phyloP scores from a whole-genome alignment of 2,113 vertebrate genomes.

The Perognathus longimembris region DNA sequence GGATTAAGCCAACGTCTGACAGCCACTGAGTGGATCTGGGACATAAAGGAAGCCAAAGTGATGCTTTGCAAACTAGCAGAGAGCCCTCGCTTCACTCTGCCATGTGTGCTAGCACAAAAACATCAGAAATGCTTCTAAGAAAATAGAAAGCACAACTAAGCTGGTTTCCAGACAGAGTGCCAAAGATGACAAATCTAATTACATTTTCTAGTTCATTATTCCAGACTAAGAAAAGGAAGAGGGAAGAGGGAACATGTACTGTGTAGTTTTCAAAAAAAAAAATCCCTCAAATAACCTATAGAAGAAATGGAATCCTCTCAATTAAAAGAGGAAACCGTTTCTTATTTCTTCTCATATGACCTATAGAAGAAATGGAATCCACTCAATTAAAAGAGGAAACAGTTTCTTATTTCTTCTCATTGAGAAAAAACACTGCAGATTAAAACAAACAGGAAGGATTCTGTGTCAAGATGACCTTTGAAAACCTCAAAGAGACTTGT shows the following conservation, averaged over 20 bases:
- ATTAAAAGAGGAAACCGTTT: too few relatives aligned
- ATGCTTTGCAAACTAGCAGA: background rate
- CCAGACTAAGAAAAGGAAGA: background rate
- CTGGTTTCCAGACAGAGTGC: background rate
- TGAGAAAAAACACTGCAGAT: too few relatives aligned
- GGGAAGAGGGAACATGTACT: background rate
- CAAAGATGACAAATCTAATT: background rate
- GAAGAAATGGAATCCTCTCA: too few relatives aligned
- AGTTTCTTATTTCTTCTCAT: too few relatives aligned
- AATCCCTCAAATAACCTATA: background rate
- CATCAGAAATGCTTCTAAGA: background rate
- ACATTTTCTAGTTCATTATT: background rate
- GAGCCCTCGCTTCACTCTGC: background rate
- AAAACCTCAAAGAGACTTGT: background rate
- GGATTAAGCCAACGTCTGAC: background rate
- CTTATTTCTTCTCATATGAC: background rate
- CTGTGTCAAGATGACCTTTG: background rate
- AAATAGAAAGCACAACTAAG: background rate
- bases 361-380: too few relatives aligned
- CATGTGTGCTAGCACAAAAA: background rate
- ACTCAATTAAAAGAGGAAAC: too few relatives aligned
- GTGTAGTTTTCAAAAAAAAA: background rate
- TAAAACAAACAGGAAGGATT: background rate
- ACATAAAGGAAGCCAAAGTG: background rate
- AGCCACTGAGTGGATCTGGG: rapidly evolving